Conservation (phyloP, 1,140 invertebrate species). For the Drosophila ambigua region DNA sequence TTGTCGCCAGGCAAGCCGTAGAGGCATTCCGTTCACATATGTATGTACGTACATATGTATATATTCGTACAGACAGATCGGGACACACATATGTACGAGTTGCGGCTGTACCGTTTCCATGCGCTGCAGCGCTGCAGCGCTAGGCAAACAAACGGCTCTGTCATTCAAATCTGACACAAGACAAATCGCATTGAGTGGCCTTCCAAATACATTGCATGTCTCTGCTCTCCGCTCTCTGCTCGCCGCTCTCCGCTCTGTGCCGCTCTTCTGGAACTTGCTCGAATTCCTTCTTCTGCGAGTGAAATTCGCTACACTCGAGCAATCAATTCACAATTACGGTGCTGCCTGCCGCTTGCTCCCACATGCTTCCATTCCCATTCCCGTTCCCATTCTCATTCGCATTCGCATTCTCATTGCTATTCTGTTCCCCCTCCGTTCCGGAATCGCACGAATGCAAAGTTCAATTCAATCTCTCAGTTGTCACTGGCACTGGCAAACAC, state of each 20-base stretch:
- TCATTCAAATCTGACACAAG: slow-evolving; percentile 80
- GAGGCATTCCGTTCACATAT: slow-evolving; percentile 23
- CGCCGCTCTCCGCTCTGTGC: neutral
- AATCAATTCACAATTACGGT: slow-evolving; percentile 78
- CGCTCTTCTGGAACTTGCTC: slow-evolving; percentile 17
- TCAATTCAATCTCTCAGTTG: slow-evolving; percentile 81
- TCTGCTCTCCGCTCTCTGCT: slow-evolving; percentile 7
- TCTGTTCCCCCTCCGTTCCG: slow-evolving; percentile 10
- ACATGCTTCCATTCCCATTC: neutral
- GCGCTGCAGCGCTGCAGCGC: slow-evolving; percentile 20
- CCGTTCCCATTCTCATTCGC: slow-evolving; percentile 1
- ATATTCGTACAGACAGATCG: too few species aligned
- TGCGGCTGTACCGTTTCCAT: neutral
- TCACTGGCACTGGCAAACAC: slow-evolving; percentile 73
- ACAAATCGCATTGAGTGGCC: slow-evolving; percentile 70
- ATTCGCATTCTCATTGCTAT: neutral
- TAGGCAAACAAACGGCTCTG: slow-evolving; percentile 77
- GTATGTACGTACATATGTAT: neutral
- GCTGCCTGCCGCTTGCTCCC: slow-evolving; percentile 23
- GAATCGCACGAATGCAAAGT: slow-evolving; percentile 61
- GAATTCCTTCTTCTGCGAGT: slow-evolving; percentile 11
- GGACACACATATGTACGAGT: too few species aligned
- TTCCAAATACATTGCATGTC: slow-evolving; percentile 66
- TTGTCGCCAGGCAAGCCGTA: slow-evolving; percentile 51
- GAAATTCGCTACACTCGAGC: slow-evolving; percentile 72